Conservation (phyloP, 2,113 vertebrate genomes). For the Aptenodytes forsteri region DNA sequence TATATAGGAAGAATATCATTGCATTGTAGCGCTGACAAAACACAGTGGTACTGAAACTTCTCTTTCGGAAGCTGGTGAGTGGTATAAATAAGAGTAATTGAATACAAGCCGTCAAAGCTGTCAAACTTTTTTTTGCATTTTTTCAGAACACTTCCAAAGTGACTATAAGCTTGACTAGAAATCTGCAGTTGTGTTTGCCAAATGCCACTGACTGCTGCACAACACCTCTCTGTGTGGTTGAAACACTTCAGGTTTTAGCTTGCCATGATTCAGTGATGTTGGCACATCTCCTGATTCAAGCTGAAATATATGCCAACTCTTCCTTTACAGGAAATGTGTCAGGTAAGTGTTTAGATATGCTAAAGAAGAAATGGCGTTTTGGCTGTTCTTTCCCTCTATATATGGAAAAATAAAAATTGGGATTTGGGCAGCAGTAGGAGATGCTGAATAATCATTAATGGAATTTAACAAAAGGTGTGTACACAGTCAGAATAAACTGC, state of each 20-base stretch:
- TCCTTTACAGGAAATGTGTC: constrained; percentile 70
- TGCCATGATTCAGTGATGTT: constrained; percentile 62
- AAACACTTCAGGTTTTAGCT: constrained; percentile 83
- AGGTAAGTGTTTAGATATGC: constrained; percentile 62
- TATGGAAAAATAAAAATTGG: background rate
- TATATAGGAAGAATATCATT: background rate
- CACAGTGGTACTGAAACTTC: background rate
- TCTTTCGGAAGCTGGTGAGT: background rate
- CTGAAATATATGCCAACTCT: constrained; percentile 80
- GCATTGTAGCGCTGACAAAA: background rate
- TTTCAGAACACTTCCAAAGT: constrained; percentile 74
- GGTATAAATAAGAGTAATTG: background rate
- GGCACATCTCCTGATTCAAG: constrained; percentile 85
- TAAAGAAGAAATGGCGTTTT: background rate
- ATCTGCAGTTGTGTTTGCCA: constrained; percentile 70
- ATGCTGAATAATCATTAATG: background rate
- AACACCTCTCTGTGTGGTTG: constrained; percentile 77
- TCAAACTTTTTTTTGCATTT: background rate
- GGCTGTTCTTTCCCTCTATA: background rate
- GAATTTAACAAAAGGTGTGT: background rate
- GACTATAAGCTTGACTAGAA: constrained; percentile 70
- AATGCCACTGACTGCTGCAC: constrained; percentile 75
- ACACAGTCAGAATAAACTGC: background rate
- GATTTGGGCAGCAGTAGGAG: background rate
- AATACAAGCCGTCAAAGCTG: background rate